phyloP scores from a whole-genome alignment of 2,113 vertebrate species.

The Bambusicola thoracicus region DNA sequence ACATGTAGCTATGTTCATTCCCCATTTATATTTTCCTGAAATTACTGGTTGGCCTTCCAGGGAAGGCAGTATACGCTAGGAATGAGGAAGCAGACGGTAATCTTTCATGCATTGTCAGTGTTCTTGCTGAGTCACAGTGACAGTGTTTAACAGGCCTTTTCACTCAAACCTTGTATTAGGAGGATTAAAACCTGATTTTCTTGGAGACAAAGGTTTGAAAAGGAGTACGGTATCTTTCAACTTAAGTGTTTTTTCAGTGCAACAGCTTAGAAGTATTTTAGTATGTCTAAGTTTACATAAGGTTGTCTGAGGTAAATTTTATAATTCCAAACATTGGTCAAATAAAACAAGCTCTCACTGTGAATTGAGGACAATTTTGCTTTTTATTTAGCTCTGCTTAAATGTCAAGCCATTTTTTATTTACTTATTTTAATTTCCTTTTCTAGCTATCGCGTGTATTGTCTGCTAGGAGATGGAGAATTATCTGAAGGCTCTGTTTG shows the following conservation, averaged over 20 bases:
- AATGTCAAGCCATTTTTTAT: neutral
- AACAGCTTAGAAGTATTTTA: neutral
- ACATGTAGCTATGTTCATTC: neutral
- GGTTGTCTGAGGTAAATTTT: neutral
- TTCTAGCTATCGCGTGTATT: constrained; percentile 90
- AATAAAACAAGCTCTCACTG: neutral
- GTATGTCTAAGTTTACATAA: neutral
- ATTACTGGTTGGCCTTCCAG: neutral
- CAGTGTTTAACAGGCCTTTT: constrained; percentile 12
- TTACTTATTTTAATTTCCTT: neutral
- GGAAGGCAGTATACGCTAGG: neutral
- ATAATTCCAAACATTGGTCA: too few relatives aligned
- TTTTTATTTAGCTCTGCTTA: neutral
- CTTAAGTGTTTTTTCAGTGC: neutral
- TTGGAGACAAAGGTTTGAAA: neutral
- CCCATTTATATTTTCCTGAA: neutral
- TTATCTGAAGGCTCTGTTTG: constrained; percentile 93
- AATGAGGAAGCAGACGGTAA: constrained; percentile 39
- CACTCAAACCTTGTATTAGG: neutral
- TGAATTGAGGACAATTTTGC: neutral
- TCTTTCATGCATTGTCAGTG: neutral
- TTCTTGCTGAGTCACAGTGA: constrained; percentile 74
- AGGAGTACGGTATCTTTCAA: neutral
- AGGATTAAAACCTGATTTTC: neutral
- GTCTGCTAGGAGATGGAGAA: constrained; percentile 93